Evolutionary conservation across 2,797 vertebrate species (phyloP).

Genomic region (Gallinago stenura): DNA sequence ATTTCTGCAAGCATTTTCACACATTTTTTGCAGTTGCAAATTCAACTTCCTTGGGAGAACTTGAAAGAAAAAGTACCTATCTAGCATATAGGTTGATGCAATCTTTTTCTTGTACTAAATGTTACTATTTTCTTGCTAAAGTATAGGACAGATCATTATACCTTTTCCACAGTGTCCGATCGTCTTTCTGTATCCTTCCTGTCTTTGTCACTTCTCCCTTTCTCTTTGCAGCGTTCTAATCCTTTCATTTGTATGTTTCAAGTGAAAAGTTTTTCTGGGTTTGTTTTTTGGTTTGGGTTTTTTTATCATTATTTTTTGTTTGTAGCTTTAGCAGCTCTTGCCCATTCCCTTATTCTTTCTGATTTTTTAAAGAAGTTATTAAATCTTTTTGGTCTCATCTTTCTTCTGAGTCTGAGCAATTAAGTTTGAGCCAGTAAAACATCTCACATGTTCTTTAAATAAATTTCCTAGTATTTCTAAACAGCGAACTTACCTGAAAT

Average conservation of each 20-base stretch:
- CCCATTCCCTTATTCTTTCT: not conserved
- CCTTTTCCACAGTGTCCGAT: not conserved
- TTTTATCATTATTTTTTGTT: not conserved
- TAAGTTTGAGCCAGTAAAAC: not conserved
- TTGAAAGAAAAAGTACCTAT: not conserved
- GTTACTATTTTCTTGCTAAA: not conserved
- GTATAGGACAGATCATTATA: not conserved
- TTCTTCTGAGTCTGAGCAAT: not conserved
- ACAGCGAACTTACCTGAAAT: not conserved
- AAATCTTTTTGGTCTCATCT: not conserved
- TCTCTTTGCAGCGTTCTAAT: not conserved
- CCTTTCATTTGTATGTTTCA: not conserved
- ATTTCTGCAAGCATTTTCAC: not conserved
- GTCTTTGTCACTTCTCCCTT: not conserved
- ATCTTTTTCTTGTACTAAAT: not conserved
- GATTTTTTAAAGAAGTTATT: not conserved
- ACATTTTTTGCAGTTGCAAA: not conserved
- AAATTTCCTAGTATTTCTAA: not conserved
- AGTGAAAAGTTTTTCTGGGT: not conserved
- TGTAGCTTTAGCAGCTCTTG: not conserved
- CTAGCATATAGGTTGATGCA: not conserved
- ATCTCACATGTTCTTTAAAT: not conserved
- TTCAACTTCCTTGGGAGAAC: not conserved
- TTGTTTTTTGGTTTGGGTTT: not conserved
- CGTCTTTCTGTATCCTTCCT: not conserved